Conservation (phyloP, 1,140 invertebrate species). For the Rhynchophorus ferrugineus region DNA sequence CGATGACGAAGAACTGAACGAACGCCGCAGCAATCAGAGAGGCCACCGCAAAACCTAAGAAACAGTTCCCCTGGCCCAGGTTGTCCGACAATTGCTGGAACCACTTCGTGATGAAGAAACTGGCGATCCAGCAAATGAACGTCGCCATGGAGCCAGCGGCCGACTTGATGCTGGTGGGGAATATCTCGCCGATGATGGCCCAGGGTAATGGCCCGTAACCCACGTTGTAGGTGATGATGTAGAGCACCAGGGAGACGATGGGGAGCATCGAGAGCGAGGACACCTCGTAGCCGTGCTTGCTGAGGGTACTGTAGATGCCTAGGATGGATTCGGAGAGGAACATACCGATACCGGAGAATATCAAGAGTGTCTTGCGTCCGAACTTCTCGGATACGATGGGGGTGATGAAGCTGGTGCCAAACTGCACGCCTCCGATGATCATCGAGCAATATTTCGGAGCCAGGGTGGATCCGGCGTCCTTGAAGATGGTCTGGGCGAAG, state of each 20-base stretch:
- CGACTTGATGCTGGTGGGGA: slow-evolving; percentile 66
- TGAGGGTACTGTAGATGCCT: slow-evolving; percentile 30
- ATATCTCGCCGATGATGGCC: slow-evolving; percentile 76
- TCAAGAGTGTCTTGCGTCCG: slow-evolving; percentile 62
- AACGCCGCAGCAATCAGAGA: slow-evolving; percentile 52
- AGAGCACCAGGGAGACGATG: slow-evolving; percentile 26
- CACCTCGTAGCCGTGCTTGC: slow-evolving; percentile 20
- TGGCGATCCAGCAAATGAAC: slow-evolving; percentile 66
- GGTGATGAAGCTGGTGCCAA: slow-evolving; percentile 59
- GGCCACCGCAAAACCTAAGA: slow-evolving; percentile 69
- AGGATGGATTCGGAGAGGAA: slow-evolving; percentile 33
- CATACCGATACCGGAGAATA: slow-evolving; percentile 60
- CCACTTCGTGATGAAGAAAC: slow-evolving; percentile 73
- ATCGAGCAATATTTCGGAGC: slow-evolving; percentile 59
- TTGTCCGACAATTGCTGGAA: slow-evolving; percentile 52
- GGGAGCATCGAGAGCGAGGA: slow-evolving; percentile 27
- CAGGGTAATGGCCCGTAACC: slow-evolving; percentile 77
- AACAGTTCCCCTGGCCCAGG: slow-evolving; percentile 60
- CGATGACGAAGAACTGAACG: slow-evolving; percentile 41
- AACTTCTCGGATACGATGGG: slow-evolving; percentile 65
- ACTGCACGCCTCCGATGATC: slow-evolving; percentile 65
- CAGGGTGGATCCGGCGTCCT: slow-evolving; percentile 50
- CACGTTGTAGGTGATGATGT: slow-evolving; percentile 30
- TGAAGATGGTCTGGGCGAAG: slow-evolving; percentile 66
- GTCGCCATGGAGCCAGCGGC: slow-evolving; percentile 65